phyloP scores from a whole-genome alignment of 2,888 invertebrate genomes.

The Tineola bisselliella region DNA sequence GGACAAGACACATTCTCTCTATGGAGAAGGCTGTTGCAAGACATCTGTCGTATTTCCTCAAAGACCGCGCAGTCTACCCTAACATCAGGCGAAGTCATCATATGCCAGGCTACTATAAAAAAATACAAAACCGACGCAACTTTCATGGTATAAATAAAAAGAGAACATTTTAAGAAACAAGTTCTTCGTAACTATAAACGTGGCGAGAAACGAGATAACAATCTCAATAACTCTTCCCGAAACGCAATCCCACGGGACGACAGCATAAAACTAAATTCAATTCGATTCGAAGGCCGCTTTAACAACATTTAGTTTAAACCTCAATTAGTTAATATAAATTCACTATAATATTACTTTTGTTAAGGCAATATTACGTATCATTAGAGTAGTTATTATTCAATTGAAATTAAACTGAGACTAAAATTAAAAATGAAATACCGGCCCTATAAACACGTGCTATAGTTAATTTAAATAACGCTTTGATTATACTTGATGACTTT shows the following conservation, averaged over 20 bases:
- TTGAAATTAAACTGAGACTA: not conserved
- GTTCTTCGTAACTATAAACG: not conserved
- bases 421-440: not conserved
- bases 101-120: no score
- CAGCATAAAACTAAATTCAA: not conserved
- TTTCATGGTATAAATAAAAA: not conserved
- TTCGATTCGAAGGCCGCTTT: not conserved
- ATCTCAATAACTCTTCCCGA: constrained; percentile 1
- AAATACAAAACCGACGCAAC: not conserved
- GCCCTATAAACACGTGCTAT: not conserved
- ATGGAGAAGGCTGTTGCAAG: no score
- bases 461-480: not conserved
- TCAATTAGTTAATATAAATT: no score
- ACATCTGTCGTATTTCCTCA: no score
- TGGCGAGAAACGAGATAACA: constrained; percentile 1
- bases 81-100: no score
- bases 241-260: constrained; percentile 8
- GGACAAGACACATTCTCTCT: no score
- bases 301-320: not conserved
- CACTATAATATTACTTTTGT: no score
- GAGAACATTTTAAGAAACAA: not conserved
- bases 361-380: no score
- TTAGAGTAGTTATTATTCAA: no score
- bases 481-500: not conserved
- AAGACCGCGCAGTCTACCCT: no score